Percentiles rank a stretch among this genome's conserved stretches.
Evolutionary conservation across 2,888 invertebrate genomes (phyloP).

Genomic region (Amphipoea lucens): DNA sequence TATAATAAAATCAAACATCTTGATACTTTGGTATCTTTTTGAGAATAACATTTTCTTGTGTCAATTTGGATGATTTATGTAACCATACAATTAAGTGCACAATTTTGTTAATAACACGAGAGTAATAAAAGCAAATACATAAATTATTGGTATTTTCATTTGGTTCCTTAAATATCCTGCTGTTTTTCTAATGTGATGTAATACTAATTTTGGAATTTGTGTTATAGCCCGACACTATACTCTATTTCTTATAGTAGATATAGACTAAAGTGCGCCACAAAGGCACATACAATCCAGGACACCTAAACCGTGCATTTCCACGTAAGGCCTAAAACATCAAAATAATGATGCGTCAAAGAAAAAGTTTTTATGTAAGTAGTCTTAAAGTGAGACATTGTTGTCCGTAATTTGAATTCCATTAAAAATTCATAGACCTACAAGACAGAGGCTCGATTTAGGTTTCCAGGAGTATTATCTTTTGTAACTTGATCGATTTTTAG

Average conservation of each 20-base stretch:
- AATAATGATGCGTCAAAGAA: background rate
- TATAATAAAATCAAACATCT: constrained; percentile 11
- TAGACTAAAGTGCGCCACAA: background rate
- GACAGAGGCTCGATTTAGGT: background rate
- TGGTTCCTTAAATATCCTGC: constrained; percentile 2
- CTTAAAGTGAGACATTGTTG: background rate
- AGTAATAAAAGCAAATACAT: constrained; percentile 36
- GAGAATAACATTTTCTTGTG: constrained; percentile 14
- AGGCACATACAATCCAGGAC: background rate
- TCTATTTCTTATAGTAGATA: background rate
- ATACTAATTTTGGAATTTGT: constrained; percentile 46
- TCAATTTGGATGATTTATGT: constrained; percentile 11
- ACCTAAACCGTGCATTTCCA: background rate
- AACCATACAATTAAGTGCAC: constrained; percentile 6
- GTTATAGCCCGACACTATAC: background rate
- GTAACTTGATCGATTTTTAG: background rate
- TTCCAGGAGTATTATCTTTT: background rate
- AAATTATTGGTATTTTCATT: constrained; percentile 18
- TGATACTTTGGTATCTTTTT: constrained; percentile 49
- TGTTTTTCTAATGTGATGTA: constrained; percentile 21
- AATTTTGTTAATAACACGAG: constrained; percentile 16
- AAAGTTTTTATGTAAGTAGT: background rate
- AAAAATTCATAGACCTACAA: background rate
- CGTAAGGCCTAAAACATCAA: background rate
- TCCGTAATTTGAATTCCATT: background rate